Conservation (phyloP, 1,140 invertebrate species). For the Drosophila baimaii region DNA sequence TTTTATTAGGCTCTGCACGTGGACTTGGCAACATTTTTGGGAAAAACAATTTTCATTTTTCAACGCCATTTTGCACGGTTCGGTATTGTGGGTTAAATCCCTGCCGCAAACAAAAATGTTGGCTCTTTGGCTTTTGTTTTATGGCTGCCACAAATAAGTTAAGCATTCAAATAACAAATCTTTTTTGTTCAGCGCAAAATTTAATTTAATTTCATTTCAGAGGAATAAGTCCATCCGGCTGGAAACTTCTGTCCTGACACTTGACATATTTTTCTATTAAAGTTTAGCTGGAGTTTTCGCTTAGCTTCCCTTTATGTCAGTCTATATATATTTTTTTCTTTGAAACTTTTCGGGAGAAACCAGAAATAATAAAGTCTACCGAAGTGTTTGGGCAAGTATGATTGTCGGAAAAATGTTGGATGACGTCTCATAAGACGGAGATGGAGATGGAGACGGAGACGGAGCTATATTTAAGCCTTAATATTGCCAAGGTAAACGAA, state of each 20-base stretch:
- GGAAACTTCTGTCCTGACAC: slow-evolving; percentile 20
- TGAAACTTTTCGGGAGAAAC: neutral
- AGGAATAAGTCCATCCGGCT: slow-evolving; percentile 3
- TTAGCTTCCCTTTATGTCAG: neutral
- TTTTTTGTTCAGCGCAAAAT: slow-evolving; percentile 23
- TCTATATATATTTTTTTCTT: neutral
- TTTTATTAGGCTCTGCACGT: slow-evolving; percentile 54
- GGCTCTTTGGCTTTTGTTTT: slow-evolving; percentile 43
- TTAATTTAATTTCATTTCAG: slow-evolving; percentile 31
- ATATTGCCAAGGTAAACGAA: slow-evolving; percentile 23
- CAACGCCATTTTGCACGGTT: slow-evolving; percentile 15
- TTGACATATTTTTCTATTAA: slow-evolving; percentile 48
- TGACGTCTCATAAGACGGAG: neutral
- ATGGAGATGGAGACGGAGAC: neutral
- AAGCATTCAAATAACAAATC: slow-evolving; percentile 44
- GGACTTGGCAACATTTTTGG: slow-evolving; percentile 17
- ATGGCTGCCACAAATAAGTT: slow-evolving; percentile 35
- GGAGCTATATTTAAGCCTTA: slow-evolving; percentile 1
- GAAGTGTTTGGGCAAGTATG: neutral
- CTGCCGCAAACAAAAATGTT: slow-evolving; percentile 35
- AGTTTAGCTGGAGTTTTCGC: slow-evolving; percentile 24
- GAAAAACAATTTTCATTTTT: slow-evolving; percentile 58
- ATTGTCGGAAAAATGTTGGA: slow-evolving; percentile 12
- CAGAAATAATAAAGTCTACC: slow-evolving; percentile 20
- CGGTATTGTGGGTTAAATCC: slow-evolving; percentile 22